A percentile compares a stretch with the other conserved stretches of the same genome.
These are phyloP conservation scores for Nephrotoma flavescens DNA, from an alignment of 2,888 invertebrate species.

Conservation along the genomic window DNA sequence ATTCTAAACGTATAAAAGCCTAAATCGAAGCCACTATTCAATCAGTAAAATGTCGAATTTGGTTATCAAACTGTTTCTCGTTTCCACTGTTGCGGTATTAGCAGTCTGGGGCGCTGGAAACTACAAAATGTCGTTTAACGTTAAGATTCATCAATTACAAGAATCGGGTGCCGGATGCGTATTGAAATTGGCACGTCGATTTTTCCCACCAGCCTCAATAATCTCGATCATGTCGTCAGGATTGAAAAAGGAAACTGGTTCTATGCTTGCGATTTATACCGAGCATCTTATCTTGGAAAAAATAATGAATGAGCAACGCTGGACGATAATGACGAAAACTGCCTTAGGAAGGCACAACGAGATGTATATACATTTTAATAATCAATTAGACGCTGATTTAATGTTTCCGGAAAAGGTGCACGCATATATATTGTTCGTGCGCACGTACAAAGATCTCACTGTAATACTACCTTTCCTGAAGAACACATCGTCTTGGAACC, in stretches of 20 bases:
- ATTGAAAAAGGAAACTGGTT: background rate
- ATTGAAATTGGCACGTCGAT: background rate
- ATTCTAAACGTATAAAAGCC: background rate
- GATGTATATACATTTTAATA: too few relatives aligned
- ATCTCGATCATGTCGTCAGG: slow-evolving; percentile 1
- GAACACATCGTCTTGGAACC: too few relatives aligned
- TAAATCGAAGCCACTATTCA: background rate
- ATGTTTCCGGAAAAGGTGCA: too few relatives aligned
- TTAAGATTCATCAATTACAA: background rate
- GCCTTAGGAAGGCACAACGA: too few relatives aligned
- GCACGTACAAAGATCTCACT: too few relatives aligned
- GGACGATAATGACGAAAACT: slow-evolving; percentile 4
- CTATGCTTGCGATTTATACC: background rate
- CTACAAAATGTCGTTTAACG: background rate
- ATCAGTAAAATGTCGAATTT: background rate
- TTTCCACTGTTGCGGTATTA: background rate
- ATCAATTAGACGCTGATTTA: too few relatives aligned
- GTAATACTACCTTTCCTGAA: too few relatives aligned
- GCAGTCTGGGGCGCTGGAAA: background rate
- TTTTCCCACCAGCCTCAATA: background rate
- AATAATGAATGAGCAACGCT: background rate
- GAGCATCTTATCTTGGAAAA: slow-evolving; percentile 2
- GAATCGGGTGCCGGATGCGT: background rate
- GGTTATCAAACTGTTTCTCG: background rate
- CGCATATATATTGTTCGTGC: too few relatives aligned